A percentile compares a stretch with the other conserved stretches of the same genome.
Evolutionary conservation across 2,888 invertebrate genomes (phyloP).

Genomic region (Ligdia adustata): DNA sequence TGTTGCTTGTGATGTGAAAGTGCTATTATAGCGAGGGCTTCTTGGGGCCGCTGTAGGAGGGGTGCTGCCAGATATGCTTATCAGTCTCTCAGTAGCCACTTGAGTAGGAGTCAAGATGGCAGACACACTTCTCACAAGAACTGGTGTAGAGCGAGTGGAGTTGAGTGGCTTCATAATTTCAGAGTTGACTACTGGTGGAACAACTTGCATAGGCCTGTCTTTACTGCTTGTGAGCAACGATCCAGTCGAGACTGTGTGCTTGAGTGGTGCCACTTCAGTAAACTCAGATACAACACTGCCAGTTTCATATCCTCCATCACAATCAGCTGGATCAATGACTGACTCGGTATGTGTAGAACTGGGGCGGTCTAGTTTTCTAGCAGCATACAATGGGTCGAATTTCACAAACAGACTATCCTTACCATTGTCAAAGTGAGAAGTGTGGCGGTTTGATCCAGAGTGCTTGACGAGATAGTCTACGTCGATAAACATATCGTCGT

Average conservation of each 20-base stretch:
- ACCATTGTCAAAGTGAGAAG: slow-evolving; percentile 62
- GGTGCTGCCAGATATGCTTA: slow-evolving; percentile 67
- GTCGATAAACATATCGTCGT: slow-evolving; percentile 81
- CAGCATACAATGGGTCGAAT: slow-evolving; percentile 83
- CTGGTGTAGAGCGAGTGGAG: slow-evolving; percentile 55
- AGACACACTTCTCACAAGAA: slow-evolving; percentile 70
- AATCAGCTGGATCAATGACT: slow-evolving; percentile 54
- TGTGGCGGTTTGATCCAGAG: slow-evolving; percentile 64
- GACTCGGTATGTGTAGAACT: slow-evolving; percentile 47
- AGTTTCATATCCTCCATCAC: slow-evolving; percentile 74
- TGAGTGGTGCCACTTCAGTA: slow-evolving; percentile 57
- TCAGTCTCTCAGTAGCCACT: slow-evolving; percentile 70
- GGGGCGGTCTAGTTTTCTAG: slow-evolving; percentile 44
- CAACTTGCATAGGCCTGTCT: slow-evolving; percentile 75
- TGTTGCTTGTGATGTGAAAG: slow-evolving; percentile 53
- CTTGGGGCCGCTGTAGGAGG: slow-evolving; percentile 69
- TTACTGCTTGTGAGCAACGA: slow-evolving; percentile 51
- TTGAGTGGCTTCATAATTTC: slow-evolving; percentile 47
- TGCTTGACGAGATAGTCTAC: slow-evolving; percentile 83
- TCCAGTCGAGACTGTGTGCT: slow-evolving; percentile 58
- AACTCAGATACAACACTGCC: slow-evolving; percentile 64
- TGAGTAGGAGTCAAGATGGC: slow-evolving; percentile 70
- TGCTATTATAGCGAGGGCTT: slow-evolving; percentile 57
- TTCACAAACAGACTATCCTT: slow-evolving; percentile 88
- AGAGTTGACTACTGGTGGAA: slow-evolving; percentile 67